Evolutionary conservation across 2,888 invertebrate species (phyloP).

Genomic region (Drosophila eohydei): DNA sequence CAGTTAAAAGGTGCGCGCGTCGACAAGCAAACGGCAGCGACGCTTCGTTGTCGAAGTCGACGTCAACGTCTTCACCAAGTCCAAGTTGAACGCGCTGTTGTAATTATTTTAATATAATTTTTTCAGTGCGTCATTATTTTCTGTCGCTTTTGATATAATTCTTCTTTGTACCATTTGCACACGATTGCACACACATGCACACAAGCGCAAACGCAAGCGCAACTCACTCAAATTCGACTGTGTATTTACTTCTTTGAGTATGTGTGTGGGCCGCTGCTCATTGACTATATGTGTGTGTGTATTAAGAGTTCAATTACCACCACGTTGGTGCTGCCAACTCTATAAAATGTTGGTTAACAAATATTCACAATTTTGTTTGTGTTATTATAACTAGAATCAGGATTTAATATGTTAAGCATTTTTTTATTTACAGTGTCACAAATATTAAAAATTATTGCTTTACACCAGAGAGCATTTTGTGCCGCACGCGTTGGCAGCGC

Average conservation of each 20-base stretch:
- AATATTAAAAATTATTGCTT: neutral
- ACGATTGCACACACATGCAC: conserved; percentile 58
- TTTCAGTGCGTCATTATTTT: conserved; percentile 80
- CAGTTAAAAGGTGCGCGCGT: conserved; percentile 66
- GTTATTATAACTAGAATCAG: neutral
- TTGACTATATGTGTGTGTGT: conserved; percentile 27
- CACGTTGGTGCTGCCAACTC: conserved; percentile 60
- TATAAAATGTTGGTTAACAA: neutral
- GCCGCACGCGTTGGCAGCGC: conserved; percentile 46
- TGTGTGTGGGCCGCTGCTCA: conserved; percentile 40
- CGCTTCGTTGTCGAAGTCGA: conserved; percentile 55
- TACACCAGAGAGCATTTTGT: neutral
- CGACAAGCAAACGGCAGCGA: conserved; percentile 57
- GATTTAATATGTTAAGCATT: neutral
- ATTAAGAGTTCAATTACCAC: conserved; percentile 75
- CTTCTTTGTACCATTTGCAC: conserved; percentile 80
- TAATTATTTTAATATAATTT: conserved; percentile 79
- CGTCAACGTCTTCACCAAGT: conserved; percentile 61
- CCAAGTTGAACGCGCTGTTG: conserved; percentile 73
- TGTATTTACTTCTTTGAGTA: conserved; percentile 23
- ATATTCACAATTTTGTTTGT: neutral
- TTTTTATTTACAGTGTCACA: neutral
- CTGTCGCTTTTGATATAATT: conserved; percentile 77
- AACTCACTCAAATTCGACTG: conserved; percentile 48
- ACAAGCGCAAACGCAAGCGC: conserved; percentile 35